Percentiles rank a stretch among this genome's conserved stretches.
Evolutionary conservation across 2,113 vertebrate genomes (phyloP).

Genomic region (Psilopogon haemacephalus): DNA sequence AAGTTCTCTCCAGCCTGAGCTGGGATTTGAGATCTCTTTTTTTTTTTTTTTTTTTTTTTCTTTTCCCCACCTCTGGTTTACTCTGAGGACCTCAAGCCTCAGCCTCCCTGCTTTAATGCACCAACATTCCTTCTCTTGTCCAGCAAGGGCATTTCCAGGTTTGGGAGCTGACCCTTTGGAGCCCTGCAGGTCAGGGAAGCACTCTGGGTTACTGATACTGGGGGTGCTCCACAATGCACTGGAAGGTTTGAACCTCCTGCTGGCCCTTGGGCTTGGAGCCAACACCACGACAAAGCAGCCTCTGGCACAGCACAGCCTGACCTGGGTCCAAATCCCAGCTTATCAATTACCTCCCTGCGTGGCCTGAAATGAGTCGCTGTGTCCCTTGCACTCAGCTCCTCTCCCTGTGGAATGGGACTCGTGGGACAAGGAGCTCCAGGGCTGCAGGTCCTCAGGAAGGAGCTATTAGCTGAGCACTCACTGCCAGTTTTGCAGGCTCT

Average conservation of each 20-base stretch:
- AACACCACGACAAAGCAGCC: rapidly evolving
- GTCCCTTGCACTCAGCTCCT: neutral
- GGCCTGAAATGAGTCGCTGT: neutral
- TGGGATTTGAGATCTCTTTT: neutral
- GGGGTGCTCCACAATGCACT: neutral
- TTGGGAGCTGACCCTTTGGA: neutral
- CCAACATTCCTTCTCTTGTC: rapidly evolving
- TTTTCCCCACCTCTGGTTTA: neutral
- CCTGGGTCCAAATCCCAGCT: neutral
- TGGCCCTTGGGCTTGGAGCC: neutral
- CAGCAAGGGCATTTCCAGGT: neutral
- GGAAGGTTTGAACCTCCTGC: neutral
- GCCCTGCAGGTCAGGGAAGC: neutral
- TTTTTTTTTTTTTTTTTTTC: neutral
- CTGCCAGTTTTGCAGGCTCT: neutral
- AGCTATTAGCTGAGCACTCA: neutral
- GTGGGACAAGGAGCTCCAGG: neutral
- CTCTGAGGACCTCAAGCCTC: neutral
- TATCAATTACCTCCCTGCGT: neutral
- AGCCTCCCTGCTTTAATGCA: neutral
- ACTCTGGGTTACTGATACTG: neutral
- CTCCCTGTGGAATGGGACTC: neutral
- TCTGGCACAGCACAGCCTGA: neutral
- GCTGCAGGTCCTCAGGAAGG: neutral
- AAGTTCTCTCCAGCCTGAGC: neutral